phyloP scores from a whole-genome alignment of 2,797 vertebrate species.

The Nannoperca australis region DNA sequence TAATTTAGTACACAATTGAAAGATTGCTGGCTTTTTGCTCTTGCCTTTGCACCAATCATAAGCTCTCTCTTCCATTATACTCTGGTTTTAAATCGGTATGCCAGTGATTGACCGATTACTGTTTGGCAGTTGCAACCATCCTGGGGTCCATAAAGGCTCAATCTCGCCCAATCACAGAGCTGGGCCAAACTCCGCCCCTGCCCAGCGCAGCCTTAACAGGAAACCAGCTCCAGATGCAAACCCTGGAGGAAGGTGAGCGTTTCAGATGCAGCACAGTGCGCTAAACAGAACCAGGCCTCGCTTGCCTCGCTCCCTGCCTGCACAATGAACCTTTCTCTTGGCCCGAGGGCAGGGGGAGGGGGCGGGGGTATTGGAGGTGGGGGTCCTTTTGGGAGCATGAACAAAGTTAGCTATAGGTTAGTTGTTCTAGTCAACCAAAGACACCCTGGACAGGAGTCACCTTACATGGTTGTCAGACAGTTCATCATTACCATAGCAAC shows the following conservation, averaged over 20 bases:
- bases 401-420: conserved; percentile 72
- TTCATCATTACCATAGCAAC: conserved; percentile 53
- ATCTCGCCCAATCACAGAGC: conserved; percentile 79
- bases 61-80: conserved; percentile 24
- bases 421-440: conserved; percentile 52
- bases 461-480: conserved; percentile 52
- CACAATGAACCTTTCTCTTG: conserved; percentile 82
- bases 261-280: conserved; percentile 75
- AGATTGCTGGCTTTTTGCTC: conserved; percentile 24
- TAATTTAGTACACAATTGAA: conserved; percentile 7
- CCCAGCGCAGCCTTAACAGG: conserved; percentile 80
- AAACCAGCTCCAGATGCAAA: conserved; percentile 89
- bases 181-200: conserved; percentile 77
- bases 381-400: conserved; percentile 61
- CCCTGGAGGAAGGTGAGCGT: conserved; percentile 87
- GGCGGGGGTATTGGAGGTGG: conserved; percentile 15
- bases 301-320: conserved; percentile 66
- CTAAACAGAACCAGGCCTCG: conserved; percentile 81
- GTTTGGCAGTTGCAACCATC: conserved; percentile 75
- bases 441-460: conserved; percentile 56
- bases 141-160: conserved; percentile 72
- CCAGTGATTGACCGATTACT: conserved; percentile 80
- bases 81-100: conserved; percentile 71
- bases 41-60: conserved; percentile 56
- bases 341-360: conserved; percentile 57